Conservation (phyloP, 1,140 invertebrate species). For the Ceratina japonica region DNA sequence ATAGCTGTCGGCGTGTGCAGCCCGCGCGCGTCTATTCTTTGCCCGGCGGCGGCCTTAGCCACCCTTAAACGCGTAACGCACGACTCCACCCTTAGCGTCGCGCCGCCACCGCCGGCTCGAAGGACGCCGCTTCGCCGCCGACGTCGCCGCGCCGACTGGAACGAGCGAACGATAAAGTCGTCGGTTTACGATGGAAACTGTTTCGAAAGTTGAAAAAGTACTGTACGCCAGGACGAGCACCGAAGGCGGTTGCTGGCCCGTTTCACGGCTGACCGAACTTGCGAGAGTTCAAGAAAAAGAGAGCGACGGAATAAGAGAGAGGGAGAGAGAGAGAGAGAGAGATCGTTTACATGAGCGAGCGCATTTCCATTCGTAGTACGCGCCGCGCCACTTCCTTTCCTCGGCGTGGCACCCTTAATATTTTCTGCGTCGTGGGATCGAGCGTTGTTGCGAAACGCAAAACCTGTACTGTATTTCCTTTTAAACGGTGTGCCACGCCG, state of each 20-base stretch:
- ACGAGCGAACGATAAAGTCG: conserved; percentile 52
- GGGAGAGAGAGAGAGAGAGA: background rate
- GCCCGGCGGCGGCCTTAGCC: conserved; percentile 40
- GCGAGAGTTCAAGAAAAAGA: background rate
- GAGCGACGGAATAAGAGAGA: no score
- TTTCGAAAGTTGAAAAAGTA: conserved; percentile 48
- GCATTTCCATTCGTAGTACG: background rate
- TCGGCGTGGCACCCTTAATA: background rate
- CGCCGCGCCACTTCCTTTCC: background rate
- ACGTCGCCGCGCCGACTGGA: background rate
- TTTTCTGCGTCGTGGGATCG: background rate
- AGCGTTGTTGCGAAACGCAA: background rate
- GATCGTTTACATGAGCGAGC: background rate
- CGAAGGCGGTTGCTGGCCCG: background rate
- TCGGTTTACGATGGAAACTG: conserved; percentile 60
- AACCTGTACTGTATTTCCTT: background rate
- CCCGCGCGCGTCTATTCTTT: conserved; percentile 48
- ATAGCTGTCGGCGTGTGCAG: conserved; percentile 40
- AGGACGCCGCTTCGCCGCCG: conserved; percentile 22
- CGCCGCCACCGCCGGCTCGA: conserved; percentile 20
- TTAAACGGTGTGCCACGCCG: background rate
- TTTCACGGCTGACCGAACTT: conserved; percentile 39
- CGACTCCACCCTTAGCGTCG: conserved; percentile 13
- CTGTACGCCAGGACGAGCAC: background rate
- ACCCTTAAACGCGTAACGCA: conserved; percentile 29